A percentile compares a stretch with the other conserved stretches of the same genome.
Evolutionary conservation across 2,888 invertebrate species (phyloP).

Genomic region (Elmis aenea): DNA sequence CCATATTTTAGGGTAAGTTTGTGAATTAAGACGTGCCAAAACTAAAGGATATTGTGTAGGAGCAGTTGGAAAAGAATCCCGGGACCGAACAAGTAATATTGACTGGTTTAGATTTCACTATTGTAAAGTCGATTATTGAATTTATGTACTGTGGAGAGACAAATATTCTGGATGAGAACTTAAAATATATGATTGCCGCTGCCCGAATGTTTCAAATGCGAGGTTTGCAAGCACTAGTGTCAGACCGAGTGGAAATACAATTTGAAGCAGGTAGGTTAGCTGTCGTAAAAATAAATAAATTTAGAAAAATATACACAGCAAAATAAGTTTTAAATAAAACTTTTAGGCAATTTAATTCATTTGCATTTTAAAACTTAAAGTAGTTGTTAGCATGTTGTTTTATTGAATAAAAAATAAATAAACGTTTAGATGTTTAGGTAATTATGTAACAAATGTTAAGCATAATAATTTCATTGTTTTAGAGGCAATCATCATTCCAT

Average conservation of each 20-base stretch:
- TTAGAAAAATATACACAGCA: too few species aligned
- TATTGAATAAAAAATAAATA: too few species aligned
- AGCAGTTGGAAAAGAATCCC: conserved; percentile 54
- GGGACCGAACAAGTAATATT: conserved; percentile 56
- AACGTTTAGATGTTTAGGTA: too few species aligned
- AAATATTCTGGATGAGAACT: conserved; percentile 61
- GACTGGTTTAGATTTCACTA: conserved; percentile 65
- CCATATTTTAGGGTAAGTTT: conserved; percentile 63
- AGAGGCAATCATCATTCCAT: too few species aligned
- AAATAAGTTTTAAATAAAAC: too few species aligned
- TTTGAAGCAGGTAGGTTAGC: conserved; percentile 25
- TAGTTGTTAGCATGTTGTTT: not conserved
- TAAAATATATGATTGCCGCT: conserved; percentile 64
- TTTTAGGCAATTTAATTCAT: too few species aligned
- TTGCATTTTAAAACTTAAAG: too few species aligned
- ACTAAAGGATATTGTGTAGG: conserved; percentile 39
- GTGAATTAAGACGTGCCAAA: not conserved
- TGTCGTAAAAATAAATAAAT: too few species aligned
- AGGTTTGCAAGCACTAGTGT: conserved; percentile 54
- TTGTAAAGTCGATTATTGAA: conserved; percentile 66
- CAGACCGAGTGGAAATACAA: conserved; percentile 41
- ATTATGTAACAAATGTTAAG: too few species aligned
- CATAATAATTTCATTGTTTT: too few species aligned
- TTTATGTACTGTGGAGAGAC: conserved; percentile 77
- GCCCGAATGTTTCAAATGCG: conserved; percentile 67